These are phyloP conservation scores for Drosophila erecta DNA, from an alignment of 1,140 invertebrate genomes.

Conservation along the genomic window DNA sequence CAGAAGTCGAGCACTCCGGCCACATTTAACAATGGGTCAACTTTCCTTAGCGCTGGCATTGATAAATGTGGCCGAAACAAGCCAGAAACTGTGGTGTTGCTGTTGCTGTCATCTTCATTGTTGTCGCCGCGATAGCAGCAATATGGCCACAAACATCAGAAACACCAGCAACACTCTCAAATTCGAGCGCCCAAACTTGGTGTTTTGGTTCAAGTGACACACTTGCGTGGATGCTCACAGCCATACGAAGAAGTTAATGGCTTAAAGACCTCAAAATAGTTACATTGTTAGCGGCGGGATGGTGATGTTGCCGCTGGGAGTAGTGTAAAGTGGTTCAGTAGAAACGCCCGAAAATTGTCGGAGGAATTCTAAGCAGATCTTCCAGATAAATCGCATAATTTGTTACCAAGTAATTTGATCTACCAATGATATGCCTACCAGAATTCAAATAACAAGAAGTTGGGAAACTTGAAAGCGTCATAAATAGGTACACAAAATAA, in stretches of 20 bases:
- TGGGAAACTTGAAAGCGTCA: conserved; percentile 5
- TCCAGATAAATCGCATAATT: conserved; percentile 20
- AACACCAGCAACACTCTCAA: conserved; percentile 68
- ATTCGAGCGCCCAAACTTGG: conserved; percentile 45
- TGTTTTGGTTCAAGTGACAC: conserved; percentile 41
- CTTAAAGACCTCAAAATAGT: conserved; percentile 61
- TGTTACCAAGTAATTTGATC: conserved; percentile 13
- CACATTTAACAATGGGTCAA: conserved; percentile 72
- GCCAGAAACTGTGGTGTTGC: conserved; percentile 13
- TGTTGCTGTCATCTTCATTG: conserved; percentile 58
- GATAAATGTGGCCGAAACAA: conserved; percentile 65
- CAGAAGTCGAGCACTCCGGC: conserved; percentile 21
- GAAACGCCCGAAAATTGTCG: conserved; percentile 21
- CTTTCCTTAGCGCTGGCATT: conserved; percentile 68
- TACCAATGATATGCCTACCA: conserved; percentile 7
- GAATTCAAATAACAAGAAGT: background rate
- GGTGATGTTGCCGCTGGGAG: conserved; percentile 2
- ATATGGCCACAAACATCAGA: conserved; percentile 12
- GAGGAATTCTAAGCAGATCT: conserved; percentile 18
- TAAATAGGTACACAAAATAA: conserved; percentile 20
- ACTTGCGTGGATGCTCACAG: conserved; percentile 23
- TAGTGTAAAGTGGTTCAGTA: conserved; percentile 35
- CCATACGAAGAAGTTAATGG: conserved; percentile 58
- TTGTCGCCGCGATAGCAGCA: conserved; percentile 17
- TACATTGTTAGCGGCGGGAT: conserved; percentile 48